Base-by-base conservation (phyloP, 2,888 invertebrate genomes). In the Lottia gigantea region DNA sequence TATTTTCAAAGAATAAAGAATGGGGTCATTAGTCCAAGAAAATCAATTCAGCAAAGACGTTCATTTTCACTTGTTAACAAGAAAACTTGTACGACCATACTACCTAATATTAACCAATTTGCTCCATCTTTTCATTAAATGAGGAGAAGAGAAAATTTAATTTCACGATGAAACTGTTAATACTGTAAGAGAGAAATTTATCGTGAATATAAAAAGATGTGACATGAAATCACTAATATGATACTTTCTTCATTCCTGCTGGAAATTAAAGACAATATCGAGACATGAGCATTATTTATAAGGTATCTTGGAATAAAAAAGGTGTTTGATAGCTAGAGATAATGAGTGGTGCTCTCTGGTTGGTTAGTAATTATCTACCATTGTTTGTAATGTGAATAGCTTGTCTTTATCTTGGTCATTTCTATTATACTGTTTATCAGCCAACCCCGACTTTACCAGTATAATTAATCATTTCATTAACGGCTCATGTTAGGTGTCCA, bases 341-440 rank as follows among this genome's bases (percentile, higher is more conserved):
- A 68, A 69, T 69, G 63, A 72, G 62, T 66, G n/a, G 47, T 55
- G 55, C 66, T 40, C 64, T 55, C 64, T 46, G 55, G 49, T 26
- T 61, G 68, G 31, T 47, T 45, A 46, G 71, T 66, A 47, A 68
- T 71, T 71, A 71, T 64, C 45, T 49, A 46, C 46, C 61, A 64
- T 72, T 68, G 71, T 72, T 66, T 72, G 71, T 66, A 26, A 55
- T 66, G 67, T 45, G 68, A 68, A 68, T 49, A 49, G 68, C 71
- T 26, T 40, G 47, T 62, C 63, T 68, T 68, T 68, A 68, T 68
- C 68, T 68, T 68, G 62, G 68, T 68, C 68, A 46, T n/a, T 47
- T 62, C 63, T 62, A 68, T 68, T 68, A 63, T 63, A 45, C 63
- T 49, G 26, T 66, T 66, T 66, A 66, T 66, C 66, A 49, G 49